Percentiles rank a stretch among this genome's conserved stretches.
phyloP scores from a whole-genome alignment of 2,113 vertebrate species.

The Rhipidura dahli region DNA sequence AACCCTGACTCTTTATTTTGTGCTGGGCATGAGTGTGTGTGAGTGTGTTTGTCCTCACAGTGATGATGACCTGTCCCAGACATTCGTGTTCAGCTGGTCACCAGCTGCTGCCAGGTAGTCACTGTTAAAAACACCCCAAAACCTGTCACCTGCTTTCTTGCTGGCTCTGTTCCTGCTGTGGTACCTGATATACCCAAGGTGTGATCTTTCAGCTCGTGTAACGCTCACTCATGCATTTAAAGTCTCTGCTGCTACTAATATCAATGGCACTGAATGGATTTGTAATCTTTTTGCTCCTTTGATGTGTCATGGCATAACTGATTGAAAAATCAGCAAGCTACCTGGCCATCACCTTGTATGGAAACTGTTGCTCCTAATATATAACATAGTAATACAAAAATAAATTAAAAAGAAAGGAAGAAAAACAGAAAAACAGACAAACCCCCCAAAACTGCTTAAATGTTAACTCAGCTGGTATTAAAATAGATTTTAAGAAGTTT shows the following conservation, averaged over 20 bases:
- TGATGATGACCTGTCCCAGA: neutral
- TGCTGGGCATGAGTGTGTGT: neutral
- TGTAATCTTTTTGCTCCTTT: neutral
- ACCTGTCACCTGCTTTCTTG: neutral
- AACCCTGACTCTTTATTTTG: neutral
- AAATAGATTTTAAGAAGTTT: slow-evolving; percentile 2
- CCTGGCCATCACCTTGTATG: neutral
- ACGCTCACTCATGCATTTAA: neutral
- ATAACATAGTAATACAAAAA: neutral
- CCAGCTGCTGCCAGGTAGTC: neutral
- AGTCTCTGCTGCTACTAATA: neutral
- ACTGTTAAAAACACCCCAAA: neutral
- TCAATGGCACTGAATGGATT: neutral
- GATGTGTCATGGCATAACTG: neutral
- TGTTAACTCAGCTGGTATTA: neutral
- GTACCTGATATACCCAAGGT: neutral
- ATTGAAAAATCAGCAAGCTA: neutral
- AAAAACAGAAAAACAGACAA: neutral
- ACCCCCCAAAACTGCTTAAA: neutral
- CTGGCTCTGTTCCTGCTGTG: neutral
- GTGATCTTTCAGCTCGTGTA: neutral
- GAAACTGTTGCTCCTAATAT: neutral
- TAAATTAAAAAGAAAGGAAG: neutral
- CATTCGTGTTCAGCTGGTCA: neutral
- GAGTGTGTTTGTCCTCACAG: neutral